phyloP scores from a whole-genome alignment of 2,113 vertebrate genomes.

The Mesitornis unicolor region DNA sequence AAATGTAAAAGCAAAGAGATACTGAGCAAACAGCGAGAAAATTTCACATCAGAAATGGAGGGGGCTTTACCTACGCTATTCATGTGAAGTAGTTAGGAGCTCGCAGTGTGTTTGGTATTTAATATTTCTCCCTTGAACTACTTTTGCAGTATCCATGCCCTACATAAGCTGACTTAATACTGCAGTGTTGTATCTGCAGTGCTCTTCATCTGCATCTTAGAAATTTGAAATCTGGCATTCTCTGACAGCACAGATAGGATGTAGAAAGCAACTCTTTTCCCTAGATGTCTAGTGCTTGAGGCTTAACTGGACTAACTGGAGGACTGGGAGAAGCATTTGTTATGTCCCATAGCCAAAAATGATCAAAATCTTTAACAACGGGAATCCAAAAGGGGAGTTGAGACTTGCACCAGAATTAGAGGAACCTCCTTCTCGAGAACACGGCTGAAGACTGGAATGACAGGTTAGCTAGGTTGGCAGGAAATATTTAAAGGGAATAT shows the following conservation, averaged over 20 bases:
- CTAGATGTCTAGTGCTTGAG: background rate
- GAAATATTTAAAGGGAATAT: background rate
- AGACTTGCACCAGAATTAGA: background rate
- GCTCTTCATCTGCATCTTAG: conserved; percentile 23
- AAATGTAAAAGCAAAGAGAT: background rate
- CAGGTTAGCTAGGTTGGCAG: background rate
- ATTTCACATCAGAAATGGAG: background rate
- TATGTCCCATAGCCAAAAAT: background rate
- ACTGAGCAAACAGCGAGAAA: background rate
- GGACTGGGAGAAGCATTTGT: background rate
- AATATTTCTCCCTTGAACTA: conserved; percentile 31
- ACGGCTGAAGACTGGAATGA: background rate
- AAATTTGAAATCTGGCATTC: background rate
- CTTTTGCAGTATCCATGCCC: conserved; percentile 25
- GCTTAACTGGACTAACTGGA: background rate
- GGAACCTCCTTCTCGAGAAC: background rate
- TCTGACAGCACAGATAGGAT: background rate
- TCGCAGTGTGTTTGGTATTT: background rate
- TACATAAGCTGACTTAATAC: conserved; percentile 61
- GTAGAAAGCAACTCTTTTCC: background rate
- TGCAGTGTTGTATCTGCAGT: conserved; percentile 54
- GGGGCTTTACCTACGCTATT: background rate
- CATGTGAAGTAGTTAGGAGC: background rate
- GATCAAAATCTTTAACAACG: background rate
- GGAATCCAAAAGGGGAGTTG: background rate